Evolutionary conservation across 2,888 invertebrate genomes (phyloP), one percentile per base, ranked within the genome.

Genomic region (Germaria angustata): DNA sequence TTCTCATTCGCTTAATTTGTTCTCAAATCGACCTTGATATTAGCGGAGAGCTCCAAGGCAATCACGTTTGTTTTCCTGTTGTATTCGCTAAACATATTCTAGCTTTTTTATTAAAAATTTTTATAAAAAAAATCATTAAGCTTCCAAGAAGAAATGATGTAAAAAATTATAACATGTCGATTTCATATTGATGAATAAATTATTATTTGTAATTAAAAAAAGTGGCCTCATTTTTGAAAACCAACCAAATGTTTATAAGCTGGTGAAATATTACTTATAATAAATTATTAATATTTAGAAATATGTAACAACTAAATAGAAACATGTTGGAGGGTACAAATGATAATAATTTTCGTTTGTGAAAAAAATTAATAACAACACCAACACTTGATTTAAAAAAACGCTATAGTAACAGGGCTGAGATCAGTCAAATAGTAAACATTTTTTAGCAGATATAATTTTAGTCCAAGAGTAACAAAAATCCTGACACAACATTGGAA

Each of bases 331-430:
- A 24, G 46, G 17, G 11, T 24, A 46, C 32, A 41, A 72, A 49
- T 46, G 36, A 46, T 73, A 63, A 53, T 57, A 28, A 24, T 68
- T 76, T 51, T 51, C 22, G 13, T 68, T 49, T 61, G 34, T 49
- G n/a, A 61, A 72, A 77, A 72, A 77, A 68, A 66, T 73, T 63
- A 81, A 81, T 73, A 78, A 34, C 72, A 69, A 81, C 81, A 78
- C 81, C 81, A 73, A 81, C 69, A 73, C 68, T 44, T 53, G 51
- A 7, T 3, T 53, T 20, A 2, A 28, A 39, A 28, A 6, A 28
- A 28, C 28, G n/a, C 11, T 3, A 4, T 34, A 2, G 36, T 22
- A 22, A 9, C 6, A 34, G 49, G 65, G 49, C 5, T 22, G 49
- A 9, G 49, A 65, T 51, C 22, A 49, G n/a, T n/a, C 15, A 36